Evolutionary conservation across 2,113 vertebrate species (phyloP).

Genomic region (Emydura subglobosa): DNA sequence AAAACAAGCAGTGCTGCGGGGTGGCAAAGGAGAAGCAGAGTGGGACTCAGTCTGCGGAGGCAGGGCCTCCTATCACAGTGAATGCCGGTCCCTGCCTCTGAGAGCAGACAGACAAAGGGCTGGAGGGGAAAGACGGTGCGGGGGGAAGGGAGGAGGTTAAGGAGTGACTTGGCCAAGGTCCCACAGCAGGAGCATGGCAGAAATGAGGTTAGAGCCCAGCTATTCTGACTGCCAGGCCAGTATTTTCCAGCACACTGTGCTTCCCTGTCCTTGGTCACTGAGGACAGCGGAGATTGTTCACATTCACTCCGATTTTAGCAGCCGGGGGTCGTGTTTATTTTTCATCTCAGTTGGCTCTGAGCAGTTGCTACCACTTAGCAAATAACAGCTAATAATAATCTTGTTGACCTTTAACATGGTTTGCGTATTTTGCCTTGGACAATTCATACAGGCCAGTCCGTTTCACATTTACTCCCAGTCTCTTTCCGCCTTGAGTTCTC

Average conservation of each 20-base stretch:
- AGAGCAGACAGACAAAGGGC: not conserved
- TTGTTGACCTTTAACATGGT: not conserved
- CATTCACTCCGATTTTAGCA: not conserved
- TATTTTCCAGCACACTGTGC: not conserved
- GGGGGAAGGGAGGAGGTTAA: too few species aligned
- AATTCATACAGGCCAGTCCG: not conserved
- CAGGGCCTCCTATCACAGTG: not conserved
- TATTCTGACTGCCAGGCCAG: not conserved
- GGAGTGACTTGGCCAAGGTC: not conserved
- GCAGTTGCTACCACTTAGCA: not conserved
- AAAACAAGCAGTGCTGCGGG: not conserved
- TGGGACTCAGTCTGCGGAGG: not conserved
- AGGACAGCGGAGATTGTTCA: not conserved
- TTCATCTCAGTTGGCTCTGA: not conserved
- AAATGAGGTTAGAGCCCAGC: not conserved
- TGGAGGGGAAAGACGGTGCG: not conserved
- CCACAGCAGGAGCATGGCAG: not conserved
- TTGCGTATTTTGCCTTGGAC: not conserved
- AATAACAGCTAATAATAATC: not conserved
- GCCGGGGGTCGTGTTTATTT: not conserved
- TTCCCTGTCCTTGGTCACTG: not conserved
- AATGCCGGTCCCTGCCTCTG: not conserved
- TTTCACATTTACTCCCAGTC: not conserved
- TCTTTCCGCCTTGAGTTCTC: not conserved
- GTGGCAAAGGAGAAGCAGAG: not conserved